Base-by-base conservation (phyloP, 2,888 invertebrate genomes). In the Belgica antarctica region DNA sequence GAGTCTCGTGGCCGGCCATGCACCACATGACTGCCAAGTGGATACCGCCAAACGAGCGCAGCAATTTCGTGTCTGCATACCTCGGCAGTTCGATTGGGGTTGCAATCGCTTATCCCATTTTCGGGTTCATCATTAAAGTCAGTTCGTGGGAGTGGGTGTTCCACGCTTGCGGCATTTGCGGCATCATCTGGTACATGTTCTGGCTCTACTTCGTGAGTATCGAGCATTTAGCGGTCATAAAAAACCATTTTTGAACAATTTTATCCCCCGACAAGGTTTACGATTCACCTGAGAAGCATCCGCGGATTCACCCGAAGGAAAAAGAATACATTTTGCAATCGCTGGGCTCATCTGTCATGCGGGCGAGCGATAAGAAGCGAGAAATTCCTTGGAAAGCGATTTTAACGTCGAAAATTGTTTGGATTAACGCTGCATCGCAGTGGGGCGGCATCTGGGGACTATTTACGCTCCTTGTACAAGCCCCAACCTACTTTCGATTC, bases 31-130 rank as follows among this genome's bases (percentile, higher is more conserved):
- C 52, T 7, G 52, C 19, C n/a, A 84, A 86, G 74, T 92, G 92
- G 92, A 89, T 92, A 68, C 92, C 92, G n/a, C 89, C 89, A 0
- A 83, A 88, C 73, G 92, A 93, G 76, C 83, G 91, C 69, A 88
- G 89, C 74, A 87, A 86, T 78, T 87, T 87, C 72, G 84, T 87
- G 1, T 86, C 85, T 28, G 82, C 86, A 47, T 86, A 86, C 74
- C 76, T 86, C 73, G 86, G 86, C n/a, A 84, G 85, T 76, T 87
- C 87, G 0, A 82, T 88, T 0, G 88, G 88, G 8, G 84, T 85
- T 19, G 87, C 87, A 0, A 72, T 87, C 15, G 87, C 88, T 7
- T 88, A 88, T 77, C 88, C 89, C 0, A 77, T 89, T 70, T 88
- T 89, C 73, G 89, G 89, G 1, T 81, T 84, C 71, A 82, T 90